phyloP scores from a whole-genome alignment of 2,888 invertebrate genomes.

The Pseudolycoriella hygida region DNA sequence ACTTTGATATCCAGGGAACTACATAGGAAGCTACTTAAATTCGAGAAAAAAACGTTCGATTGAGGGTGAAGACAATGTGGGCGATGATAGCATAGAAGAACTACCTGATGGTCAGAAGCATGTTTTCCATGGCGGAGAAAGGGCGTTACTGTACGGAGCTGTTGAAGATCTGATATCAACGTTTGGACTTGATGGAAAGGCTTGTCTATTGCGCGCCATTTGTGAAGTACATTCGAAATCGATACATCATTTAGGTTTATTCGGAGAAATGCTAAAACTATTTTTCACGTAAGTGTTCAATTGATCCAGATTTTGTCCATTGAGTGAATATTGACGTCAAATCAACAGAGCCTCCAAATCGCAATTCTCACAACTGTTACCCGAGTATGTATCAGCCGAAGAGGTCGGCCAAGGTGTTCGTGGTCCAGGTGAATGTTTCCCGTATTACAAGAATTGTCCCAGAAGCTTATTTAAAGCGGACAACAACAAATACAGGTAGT shows the following conservation, averaged over 20 bases:
- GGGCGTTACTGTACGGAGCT: conserved; percentile 58
- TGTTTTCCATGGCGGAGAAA: conserved; percentile 65
- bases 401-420: conserved; percentile 47
- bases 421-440: conserved; percentile 63
- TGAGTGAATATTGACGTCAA: too few species aligned
- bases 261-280: conserved; percentile 66
- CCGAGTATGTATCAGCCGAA: conserved; percentile 68
- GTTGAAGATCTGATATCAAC: conserved; percentile 65
- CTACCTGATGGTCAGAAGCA: conserved; percentile 29
- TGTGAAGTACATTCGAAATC: conserved; percentile 74
- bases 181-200: conserved; percentile 66
- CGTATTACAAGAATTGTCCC: conserved; percentile 65
- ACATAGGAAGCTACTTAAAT: conserved; percentile 52
- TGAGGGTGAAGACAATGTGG: conserved; percentile 22
- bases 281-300: conserved; percentile 66
- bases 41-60: conserved; percentile 34
- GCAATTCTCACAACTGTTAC: conserved; percentile 51
- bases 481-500: conserved; percentile 21
- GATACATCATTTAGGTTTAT: conserved; percentile 55
- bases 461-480: conserved; percentile 49
- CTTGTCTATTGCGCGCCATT: conserved; percentile 64
- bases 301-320: not conserved
- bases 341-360: conserved; percentile 62
- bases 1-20: too few species aligned
- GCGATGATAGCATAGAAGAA: conserved; percentile 25